A percentile compares a stretch with the other conserved stretches of the same genome.
Conservation (phyloP, 2,888 invertebrate genomes). For the Hesperia comma region DNA sequence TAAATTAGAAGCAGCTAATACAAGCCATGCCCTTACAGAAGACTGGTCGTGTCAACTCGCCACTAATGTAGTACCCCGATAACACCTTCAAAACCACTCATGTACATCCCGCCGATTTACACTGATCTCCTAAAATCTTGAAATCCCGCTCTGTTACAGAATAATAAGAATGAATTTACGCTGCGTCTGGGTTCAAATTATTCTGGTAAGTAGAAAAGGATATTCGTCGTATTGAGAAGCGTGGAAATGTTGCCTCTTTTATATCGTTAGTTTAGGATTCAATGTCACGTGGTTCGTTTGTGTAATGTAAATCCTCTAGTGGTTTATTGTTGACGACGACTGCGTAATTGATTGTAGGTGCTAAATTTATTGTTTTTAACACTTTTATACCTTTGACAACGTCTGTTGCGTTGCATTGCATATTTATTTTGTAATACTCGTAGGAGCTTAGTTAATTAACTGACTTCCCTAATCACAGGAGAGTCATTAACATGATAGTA, state of each 20-base stretch:
- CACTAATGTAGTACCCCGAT: slow-evolving; percentile 80
- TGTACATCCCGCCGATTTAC: slow-evolving; percentile 57
- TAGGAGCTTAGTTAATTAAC: no score
- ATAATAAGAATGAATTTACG: background rate
- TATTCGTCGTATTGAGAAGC: slow-evolving; percentile 65
- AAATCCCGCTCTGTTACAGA: background rate
- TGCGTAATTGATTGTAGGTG: slow-evolving; percentile 67
- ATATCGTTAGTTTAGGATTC: slow-evolving; percentile 73
- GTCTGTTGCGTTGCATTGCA: slow-evolving; percentile 39
- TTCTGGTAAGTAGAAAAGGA: slow-evolving; percentile 46
- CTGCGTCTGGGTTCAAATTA: slow-evolving; percentile 41
- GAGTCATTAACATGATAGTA: no score
- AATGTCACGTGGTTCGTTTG: slow-evolving; percentile 65
- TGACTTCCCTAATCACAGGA: no score
- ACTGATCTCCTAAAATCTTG: slow-evolving; percentile 46
- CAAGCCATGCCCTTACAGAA: slow-evolving; percentile 80
- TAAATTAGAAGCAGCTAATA: slow-evolving; percentile 83
- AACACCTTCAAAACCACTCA: slow-evolving; percentile 78
- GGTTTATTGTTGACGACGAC: slow-evolving; percentile 71
- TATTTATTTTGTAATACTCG: no score
- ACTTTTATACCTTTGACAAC: slow-evolving; percentile 48
- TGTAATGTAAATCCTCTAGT: slow-evolving; percentile 71
- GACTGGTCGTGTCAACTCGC: slow-evolving; percentile 79
- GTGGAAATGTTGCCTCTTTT: slow-evolving; percentile 67
- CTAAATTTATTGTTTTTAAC: slow-evolving; percentile 58